phyloP scores from a whole-genome alignment of 2,113 vertebrate genomes.

The Rhombomys opimus region DNA sequence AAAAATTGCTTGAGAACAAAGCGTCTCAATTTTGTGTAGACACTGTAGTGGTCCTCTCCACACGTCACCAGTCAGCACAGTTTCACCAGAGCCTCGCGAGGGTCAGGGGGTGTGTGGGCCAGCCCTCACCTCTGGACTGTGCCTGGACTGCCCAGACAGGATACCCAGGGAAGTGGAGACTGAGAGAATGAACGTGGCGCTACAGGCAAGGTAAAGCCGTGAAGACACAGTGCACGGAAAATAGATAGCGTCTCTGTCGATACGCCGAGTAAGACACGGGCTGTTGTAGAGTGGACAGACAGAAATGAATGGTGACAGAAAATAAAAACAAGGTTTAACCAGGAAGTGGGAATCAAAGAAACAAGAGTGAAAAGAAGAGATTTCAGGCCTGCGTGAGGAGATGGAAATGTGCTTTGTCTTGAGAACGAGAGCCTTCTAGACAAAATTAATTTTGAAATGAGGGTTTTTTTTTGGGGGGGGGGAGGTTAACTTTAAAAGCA shows the following conservation, averaged over 20 bases:
- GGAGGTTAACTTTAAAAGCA: constrained; percentile 76
- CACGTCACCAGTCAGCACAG: too few relatives aligned
- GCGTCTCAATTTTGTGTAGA: not conserved
- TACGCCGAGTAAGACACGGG: not conserved
- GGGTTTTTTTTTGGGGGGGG: not conserved
- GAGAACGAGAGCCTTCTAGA: not conserved
- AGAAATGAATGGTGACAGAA: not conserved
- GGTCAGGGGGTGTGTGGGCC: too few relatives aligned
- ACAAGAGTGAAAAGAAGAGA: not conserved
- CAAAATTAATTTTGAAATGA: not conserved
- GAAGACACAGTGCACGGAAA: not conserved
- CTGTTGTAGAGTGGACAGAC: too few relatives aligned
- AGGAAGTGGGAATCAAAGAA: not conserved
- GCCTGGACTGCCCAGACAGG: not conserved
- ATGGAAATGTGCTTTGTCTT: not conserved
- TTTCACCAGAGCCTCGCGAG: not conserved
- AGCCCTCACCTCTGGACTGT: not conserved
- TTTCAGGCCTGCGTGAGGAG: not conserved
- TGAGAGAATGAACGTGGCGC: not conserved
- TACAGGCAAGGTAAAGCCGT: not conserved
- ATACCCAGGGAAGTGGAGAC: not conserved
- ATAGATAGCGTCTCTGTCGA: not conserved
- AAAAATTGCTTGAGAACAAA: not conserved
- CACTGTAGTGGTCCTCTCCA: too few relatives aligned
- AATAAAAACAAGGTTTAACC: not conserved